phyloP scores from a whole-genome alignment of 2,888 invertebrate species.

The Rotaria sp. region DNA sequence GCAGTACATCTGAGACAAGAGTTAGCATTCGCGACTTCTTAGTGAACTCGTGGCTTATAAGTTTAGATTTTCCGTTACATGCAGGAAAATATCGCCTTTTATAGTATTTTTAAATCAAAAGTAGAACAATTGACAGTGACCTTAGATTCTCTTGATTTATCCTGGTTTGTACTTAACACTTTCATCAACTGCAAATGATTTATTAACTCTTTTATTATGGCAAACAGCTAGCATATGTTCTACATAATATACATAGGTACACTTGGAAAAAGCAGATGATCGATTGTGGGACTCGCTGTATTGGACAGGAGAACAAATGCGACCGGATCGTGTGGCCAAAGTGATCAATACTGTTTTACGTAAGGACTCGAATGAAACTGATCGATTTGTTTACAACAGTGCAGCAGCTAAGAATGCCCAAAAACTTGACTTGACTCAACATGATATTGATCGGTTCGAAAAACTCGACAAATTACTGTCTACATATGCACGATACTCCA shows the following conservation, averaged over 20 bases:
- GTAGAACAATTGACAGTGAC: too few relatives aligned
- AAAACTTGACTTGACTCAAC: neutral
- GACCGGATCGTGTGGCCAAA: neutral
- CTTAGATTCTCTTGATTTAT: too few relatives aligned
- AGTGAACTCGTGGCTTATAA: too few relatives aligned
- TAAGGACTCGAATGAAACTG: neutral
- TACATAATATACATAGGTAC: neutral
- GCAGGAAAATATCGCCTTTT: too few relatives aligned
- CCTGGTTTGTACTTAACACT: too few relatives aligned
- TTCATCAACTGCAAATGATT: too few relatives aligned
- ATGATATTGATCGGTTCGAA: neutral
- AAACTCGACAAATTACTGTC: neutral
- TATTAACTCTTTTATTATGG: too few relatives aligned
- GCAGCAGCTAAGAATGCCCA: neutral
- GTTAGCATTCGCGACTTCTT: too few relatives aligned
- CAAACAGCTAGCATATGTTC: too few relatives aligned
- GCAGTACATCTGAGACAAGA: too few relatives aligned
- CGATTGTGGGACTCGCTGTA: neutral
- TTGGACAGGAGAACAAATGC: neutral
- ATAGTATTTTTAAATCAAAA: too few relatives aligned
- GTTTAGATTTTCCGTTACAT: too few relatives aligned
- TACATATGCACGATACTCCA: neutral
- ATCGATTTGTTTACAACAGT: neutral
- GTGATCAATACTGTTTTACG: neutral
- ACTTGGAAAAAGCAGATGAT: neutral